Evolutionary conservation across 2,797 vertebrate species (phyloP), one percentile per base, ranked within the genome.

Genomic region (Miichthys miiuy): DNA sequence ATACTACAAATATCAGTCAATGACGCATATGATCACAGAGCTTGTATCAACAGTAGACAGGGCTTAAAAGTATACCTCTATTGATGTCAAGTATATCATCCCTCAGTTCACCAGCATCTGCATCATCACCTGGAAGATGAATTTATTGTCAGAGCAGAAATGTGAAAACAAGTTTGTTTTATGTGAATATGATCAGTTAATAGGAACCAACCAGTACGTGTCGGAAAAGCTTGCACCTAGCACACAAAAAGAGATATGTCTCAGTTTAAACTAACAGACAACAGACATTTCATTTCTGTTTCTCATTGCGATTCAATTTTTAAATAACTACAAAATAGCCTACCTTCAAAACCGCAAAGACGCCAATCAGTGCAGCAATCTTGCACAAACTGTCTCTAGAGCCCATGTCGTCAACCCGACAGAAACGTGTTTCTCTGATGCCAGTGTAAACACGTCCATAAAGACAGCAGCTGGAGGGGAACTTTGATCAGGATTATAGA

Each of bases 1-100:
- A 23, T 21, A 62, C 7, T 23, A 1, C 42, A 3, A 30, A 56
- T 27, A 18, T 42, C n/a, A 47, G 0, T 3, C 4, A 62, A 55
- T 8, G 42, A 10, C 42, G 11, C 17, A 23, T 0, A 25, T 38
- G 1, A 62, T 58, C 42, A 27, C n/a, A 47, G 20, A 30, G 18
- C 17, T 57, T 18, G 17, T 14, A 20, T 7, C 4, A 27, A 20
- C 25, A 51, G 18, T 1, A 47, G 23, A 23, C 8, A 58, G 3
- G 3, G 18, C 6, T 41, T 54, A 55, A 56, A 30, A 17, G 1
- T 5, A 4, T 85, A 98, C 97, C 96, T 88, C 92, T 89, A 63
- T 98, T 99, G 81, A 98, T 97, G 7, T 97, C 94, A 67, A 90
- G 92, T 87, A 99, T 97, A 80, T 97, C 97, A 41, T 95, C 95